Evolutionary conservation across 1,140 invertebrate genomes (phyloP), one percentile per base, ranked within the genome.

Genomic region (Polypedilum vanderplanki): DNA sequence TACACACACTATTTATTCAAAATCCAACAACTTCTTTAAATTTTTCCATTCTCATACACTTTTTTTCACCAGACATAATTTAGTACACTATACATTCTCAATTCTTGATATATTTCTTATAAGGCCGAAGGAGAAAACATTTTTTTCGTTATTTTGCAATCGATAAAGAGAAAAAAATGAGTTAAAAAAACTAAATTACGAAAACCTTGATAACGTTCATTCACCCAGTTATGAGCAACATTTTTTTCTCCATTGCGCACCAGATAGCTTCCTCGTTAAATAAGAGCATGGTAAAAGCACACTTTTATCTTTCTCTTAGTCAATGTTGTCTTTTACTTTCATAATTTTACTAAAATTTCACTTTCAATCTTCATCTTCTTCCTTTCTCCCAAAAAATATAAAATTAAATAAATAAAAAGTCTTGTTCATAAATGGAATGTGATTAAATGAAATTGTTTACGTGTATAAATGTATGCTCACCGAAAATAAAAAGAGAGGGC

Each of bases 291-390:
- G 12, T 57, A 57, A 57, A 57, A 57, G n/a, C n/a, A 12, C 46
- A 46, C 15, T 46, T 46, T 46, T 46, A 15, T 46, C 15, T 46
- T 57, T n/a, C n/a, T 57, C 46, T 57, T 57, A 4, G 9, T 8
- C 41, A 46, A 57, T 57, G 12, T 57, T 57, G 12, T 12, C 10
- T 57, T 12, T 57, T 57, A 57, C 46, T 57, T 57, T 57, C 46
- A 57, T 57, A 57, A 57, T 57, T n/a, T n/a, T 57, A 57, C n/a
- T 57, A n/a, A n/a, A n/a, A 57, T 57, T 57, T 57, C 46, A 57
- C 46, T 57, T 57, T 57, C 46, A 57, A 57, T 57, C 24, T 57
- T 57, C 46, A 57, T 57, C 46, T 57, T 57, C 46, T 57, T n/a
- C n/a, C 46, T n/a, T 57, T 57, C 46, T 57, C 46, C 46, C n/a